Evolutionary conservation across 1,140 invertebrate genomes (phyloP).

Genomic region (Lysiphlebus fabarum): DNA sequence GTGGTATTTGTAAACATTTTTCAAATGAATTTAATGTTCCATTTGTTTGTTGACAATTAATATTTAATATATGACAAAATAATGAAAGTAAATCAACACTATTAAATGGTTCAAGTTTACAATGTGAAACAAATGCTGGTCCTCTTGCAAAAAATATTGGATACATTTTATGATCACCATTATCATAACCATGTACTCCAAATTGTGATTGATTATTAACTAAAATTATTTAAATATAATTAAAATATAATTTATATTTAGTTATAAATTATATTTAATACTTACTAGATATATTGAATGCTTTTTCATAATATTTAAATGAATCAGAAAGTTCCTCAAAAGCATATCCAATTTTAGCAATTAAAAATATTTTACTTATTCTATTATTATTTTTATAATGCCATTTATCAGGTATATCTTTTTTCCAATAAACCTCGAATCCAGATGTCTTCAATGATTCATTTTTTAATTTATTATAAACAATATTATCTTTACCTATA

Average conservation of each 20-base stretch:
- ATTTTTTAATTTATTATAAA: constrained; percentile 58
- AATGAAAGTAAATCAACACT: constrained; percentile 67
- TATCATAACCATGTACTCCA: constrained; percentile 70
- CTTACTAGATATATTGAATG: constrained; percentile 54
- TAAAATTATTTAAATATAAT: constrained; percentile 33
- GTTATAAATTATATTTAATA: neutral
- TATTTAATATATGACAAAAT: constrained; percentile 62
- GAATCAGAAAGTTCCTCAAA: constrained; percentile 56
- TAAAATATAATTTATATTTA: constrained; percentile 12
- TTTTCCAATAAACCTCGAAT: constrained; percentile 60
- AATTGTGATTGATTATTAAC: constrained; percentile 55
- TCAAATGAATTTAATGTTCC: constrained; percentile 47
- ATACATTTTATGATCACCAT: constrained; percentile 59
- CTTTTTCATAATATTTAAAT: constrained; percentile 50
- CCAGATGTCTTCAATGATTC: constrained; percentile 45
- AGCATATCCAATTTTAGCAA: constrained; percentile 60
- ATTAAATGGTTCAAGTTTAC: constrained; percentile 58
- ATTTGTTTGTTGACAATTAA: constrained; percentile 53
- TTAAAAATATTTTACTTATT: constrained; percentile 59
- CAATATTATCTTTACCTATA: constrained; percentile 50
- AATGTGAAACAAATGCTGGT: constrained; percentile 59
- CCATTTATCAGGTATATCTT: constrained; percentile 59
- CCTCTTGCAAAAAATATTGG: constrained; percentile 69
- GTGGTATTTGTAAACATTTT: constrained; percentile 34
- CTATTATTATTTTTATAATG: constrained; percentile 62